Conservation (phyloP, 2,113 vertebrate genomes). For the Myrmecophaga tridactyla region DNA sequence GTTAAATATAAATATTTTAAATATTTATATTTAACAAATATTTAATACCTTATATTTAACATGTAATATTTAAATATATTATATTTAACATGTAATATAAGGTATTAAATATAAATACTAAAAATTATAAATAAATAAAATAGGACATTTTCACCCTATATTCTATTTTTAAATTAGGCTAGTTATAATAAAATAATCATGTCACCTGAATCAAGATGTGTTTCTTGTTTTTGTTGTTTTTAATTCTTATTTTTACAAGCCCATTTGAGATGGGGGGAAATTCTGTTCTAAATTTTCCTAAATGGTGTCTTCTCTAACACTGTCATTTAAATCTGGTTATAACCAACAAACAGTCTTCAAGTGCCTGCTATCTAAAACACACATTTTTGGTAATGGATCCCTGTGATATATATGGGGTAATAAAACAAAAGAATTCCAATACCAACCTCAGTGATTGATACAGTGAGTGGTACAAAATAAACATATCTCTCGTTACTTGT, state of each 20-base stretch:
- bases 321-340: not conserved
- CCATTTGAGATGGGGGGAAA: not conserved
- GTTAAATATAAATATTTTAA: too few relatives aligned
- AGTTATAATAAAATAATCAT: not conserved
- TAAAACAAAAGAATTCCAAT: not conserved
- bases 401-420: not conserved
- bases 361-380: not conserved
- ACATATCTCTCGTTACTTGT: not conserved
- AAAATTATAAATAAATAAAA: too few relatives aligned
- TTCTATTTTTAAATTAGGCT: not conserved
- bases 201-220: not conserved
- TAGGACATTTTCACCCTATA: not conserved
- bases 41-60: too few relatives aligned
- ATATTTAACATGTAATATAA: too few relatives aligned
- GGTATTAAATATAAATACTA: too few relatives aligned
- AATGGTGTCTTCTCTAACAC: not conserved
- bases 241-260: not conserved
- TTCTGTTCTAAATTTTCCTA: not conserved
- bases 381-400: not conserved
- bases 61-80: too few relatives aligned
- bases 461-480: not conserved
- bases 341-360: not conserved
- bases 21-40: too few relatives aligned
- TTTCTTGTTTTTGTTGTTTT: not conserved
- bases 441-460: not conserved